A percentile compares a stretch with the other conserved stretches of the same genome.
Conservation (phyloP, 1,140 invertebrate genomes). For the Microplitis demolitor region DNA sequence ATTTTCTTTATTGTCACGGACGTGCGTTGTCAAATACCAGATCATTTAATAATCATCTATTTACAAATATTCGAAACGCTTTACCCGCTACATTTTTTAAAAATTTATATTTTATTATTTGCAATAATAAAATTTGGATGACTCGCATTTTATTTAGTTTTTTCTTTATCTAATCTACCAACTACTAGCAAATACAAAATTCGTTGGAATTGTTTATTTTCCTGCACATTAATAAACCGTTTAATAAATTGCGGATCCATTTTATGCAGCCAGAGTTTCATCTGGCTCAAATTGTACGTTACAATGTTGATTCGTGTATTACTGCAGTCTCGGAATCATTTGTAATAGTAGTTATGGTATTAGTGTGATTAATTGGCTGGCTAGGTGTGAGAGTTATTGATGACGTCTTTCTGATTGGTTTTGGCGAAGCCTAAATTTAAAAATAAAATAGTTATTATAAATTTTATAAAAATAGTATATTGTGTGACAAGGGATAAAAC, state of each 20-base stretch:
- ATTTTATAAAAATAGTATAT: not conserved
- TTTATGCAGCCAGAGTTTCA: conserved; percentile 32
- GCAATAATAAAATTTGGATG: not conserved
- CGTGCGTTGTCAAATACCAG: conserved; percentile 5
- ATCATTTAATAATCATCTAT: not conserved
- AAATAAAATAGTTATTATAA: conserved; percentile 4
- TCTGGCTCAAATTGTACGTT: conserved; percentile 56
- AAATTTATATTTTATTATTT: not conserved
- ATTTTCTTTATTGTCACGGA: conserved; percentile 19
- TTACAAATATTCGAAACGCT: not conserved
- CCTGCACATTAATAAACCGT: not conserved
- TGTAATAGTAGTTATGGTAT: conserved; percentile 20
- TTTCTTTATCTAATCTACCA: not conserved
- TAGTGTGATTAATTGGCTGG: conserved; percentile 45
- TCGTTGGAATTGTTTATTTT: conserved; percentile 28
- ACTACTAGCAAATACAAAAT: conserved; percentile 40
- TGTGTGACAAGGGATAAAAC: too few species aligned
- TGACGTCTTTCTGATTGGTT: conserved; percentile 52
- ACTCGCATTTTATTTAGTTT: not conserved
- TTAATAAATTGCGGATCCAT: not conserved
- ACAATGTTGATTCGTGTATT: conserved; percentile 60
- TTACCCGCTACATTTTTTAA: not conserved
- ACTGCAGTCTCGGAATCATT: conserved; percentile 48
- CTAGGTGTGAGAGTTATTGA: conserved; percentile 53
- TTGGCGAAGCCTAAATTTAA: conserved; percentile 49